phyloP scores from a whole-genome alignment of 2,888 invertebrate genomes.

The Trachelus stipa region DNA sequence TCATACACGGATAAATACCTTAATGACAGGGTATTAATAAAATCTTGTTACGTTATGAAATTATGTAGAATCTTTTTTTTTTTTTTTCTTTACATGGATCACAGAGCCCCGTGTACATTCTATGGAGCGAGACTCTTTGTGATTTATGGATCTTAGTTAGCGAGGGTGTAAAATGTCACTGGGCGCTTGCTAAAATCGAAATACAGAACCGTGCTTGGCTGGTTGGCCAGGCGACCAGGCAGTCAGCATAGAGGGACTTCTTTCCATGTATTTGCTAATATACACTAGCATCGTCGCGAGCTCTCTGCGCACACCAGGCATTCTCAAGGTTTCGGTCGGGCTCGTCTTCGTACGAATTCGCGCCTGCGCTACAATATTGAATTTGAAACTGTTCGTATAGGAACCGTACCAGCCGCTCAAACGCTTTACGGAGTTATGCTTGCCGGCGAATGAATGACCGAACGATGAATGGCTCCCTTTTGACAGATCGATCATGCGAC shows the following conservation, averaged over 20 bases:
- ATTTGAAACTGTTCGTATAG: slow-evolving; percentile 33
- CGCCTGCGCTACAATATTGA: slow-evolving; percentile 54
- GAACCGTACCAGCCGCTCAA: background rate
- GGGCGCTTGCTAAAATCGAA: background rate
- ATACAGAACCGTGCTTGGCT: background rate
- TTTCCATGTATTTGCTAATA: background rate
- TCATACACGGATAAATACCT: background rate
- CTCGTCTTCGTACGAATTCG: slow-evolving; percentile 28
- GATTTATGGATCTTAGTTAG: background rate
- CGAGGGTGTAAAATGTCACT: background rate
- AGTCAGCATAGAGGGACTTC: background rate
- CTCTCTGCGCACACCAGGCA: background rate
- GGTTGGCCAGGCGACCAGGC: background rate
- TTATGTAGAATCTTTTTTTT: background rate
- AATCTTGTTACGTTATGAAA: background rate
- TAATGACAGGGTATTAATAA: background rate
- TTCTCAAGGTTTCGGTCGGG: background rate
- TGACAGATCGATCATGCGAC: background rate
- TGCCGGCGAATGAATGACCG: slow-evolving; percentile 15
- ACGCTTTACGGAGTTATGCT: slow-evolving; percentile 6
- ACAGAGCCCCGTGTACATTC: background rate
- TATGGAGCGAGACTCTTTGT: background rate
- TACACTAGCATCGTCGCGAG: background rate
- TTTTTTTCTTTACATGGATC: background rate
- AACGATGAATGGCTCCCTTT: background rate